Evolutionary conservation across 2,113 vertebrate genomes (phyloP), one percentile per base, ranked within the genome.

Genomic region (Paramormyrops kingsleyae): DNA sequence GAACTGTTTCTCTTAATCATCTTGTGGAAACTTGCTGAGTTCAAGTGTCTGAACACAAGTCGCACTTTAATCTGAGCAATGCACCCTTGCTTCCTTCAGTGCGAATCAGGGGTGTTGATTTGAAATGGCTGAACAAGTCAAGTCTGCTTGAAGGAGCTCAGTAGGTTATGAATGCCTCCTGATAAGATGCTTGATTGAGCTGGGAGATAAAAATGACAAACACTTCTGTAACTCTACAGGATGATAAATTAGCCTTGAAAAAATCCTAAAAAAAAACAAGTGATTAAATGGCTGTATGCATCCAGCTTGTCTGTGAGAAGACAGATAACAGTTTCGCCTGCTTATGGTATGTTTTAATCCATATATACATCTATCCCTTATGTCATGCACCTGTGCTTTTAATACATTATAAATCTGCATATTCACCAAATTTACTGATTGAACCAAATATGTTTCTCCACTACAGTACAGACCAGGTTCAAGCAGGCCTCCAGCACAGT

Each of bases 121-220:
- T 85, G 39, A n/a, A 47, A 49, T 27, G 24, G 19, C 83, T 13
- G 46, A 85, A 47, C 44, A n/a, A 10, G 42, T 85, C 46, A 6
- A 39, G 74, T 42, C 35, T 42, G 17, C 31, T 80, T 80, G 74
- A 80, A 80, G 74, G 35, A 80, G 74, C 74, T 19, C 35, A 17
- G 35, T 62, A 62, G 74, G 74, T 15, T 42, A 42, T 39, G 31
- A 80, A 80, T 42, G 74, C 13, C 15, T 39, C 35, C 44, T 49
- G 66, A 88, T 31, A 88, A 44, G 56, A 50, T 66, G 88, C 62
- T 50, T 50, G 66, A 88, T 77, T 77, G 62, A 70, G 66, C 88
- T 88, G 17, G 5, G 31, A 49, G 88, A 80, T 31, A 27, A 19
- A 80, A 88, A 88, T 46, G 66, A 39, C 27, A n/a, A 31, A 59